Evolutionary conservation across 1,140 invertebrate species (phyloP).

Genomic region (Radopholus similis): DNA sequence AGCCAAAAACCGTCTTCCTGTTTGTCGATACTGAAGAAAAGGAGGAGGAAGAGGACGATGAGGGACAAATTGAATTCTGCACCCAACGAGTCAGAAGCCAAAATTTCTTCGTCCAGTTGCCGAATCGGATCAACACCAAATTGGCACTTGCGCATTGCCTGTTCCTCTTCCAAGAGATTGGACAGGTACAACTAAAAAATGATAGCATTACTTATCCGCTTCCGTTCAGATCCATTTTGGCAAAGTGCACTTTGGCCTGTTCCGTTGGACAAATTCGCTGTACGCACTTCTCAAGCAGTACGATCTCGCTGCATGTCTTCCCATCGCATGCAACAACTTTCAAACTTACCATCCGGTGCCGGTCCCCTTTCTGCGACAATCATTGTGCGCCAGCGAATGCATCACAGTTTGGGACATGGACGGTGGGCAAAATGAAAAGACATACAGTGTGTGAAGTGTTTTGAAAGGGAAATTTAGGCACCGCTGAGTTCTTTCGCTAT

Average conservation of each 20-base stretch:
- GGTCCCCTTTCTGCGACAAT: background rate
- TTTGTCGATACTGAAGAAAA: constrained; percentile 6
- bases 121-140: background rate
- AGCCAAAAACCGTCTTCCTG: background rate
- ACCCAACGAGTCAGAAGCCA: background rate
- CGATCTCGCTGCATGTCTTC: background rate
- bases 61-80: background rate
- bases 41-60: background rate
- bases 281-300: background rate
- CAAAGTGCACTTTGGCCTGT: background rate
- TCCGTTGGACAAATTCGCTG: background rate
- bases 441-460: too few relatives aligned
- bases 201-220: too few relatives aligned
- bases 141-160: background rate
- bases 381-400: background rate
- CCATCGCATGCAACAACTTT: background rate
- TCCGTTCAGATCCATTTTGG: background rate
- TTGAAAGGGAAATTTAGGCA: too few relatives aligned
- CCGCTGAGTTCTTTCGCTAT: constrained; percentile 11
- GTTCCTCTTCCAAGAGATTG: constrained; percentile 2
- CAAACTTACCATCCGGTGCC: background rate
- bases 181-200: background rate
- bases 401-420: constrained; percentile 10
- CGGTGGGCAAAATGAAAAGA: too few relatives aligned
- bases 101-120: constrained; percentile 1